phyloP scores from a whole-genome alignment of 2,797 vertebrate species.

The Sarcophilus harrisii region DNA sequence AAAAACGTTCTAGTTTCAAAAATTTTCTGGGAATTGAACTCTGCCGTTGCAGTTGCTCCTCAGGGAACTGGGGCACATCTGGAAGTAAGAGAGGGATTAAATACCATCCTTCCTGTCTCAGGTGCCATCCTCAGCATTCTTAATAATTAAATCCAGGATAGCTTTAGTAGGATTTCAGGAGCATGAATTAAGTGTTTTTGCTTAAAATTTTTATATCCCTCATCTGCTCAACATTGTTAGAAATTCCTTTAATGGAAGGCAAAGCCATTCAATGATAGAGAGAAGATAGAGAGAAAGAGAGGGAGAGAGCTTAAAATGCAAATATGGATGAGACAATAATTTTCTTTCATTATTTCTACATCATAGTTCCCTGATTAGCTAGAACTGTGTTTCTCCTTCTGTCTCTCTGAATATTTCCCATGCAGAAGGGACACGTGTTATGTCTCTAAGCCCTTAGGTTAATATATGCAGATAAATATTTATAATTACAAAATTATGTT shows the following conservation, averaged over 20 bases:
- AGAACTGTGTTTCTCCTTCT: background rate
- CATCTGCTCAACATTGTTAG: background rate
- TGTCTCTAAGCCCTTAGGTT: background rate
- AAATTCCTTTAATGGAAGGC: slow-evolving; percentile 9
- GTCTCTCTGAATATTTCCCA: slow-evolving; percentile 8
- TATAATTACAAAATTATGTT: background rate
- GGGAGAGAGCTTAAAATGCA: background rate
- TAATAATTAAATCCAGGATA: background rate
- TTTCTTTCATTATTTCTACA: background rate
- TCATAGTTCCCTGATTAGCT: slow-evolving; percentile 26
- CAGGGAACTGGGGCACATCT: background rate
- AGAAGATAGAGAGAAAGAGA: background rate
- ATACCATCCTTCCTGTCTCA: background rate
- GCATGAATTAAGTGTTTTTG: background rate
- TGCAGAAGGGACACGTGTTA: background rate
- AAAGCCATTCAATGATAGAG: slow-evolving; percentile 23
- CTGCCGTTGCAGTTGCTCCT: background rate
- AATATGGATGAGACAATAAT: background rate
- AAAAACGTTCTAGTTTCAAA: background rate
- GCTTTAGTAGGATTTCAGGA: background rate
- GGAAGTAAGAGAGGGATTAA: background rate
- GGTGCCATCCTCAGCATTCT: background rate
- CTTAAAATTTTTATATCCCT: background rate
- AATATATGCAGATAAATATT: slow-evolving; percentile 8
- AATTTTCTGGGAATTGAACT: background rate